phyloP scores from a whole-genome alignment of 2,113 vertebrate genomes.

The Stegostoma tigrinum region DNA sequence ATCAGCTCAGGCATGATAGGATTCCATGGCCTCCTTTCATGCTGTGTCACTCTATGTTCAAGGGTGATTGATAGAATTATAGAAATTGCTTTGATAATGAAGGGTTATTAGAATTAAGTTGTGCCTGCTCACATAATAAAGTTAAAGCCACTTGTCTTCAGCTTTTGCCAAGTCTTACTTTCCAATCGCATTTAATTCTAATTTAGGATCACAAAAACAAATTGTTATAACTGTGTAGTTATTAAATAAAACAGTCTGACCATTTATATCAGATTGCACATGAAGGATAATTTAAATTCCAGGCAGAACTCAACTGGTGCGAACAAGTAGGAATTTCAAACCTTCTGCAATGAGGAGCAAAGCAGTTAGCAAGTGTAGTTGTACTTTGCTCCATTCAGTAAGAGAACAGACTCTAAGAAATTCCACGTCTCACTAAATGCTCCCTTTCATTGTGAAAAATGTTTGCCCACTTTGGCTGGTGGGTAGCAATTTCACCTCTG shows the following conservation, averaged over 20 bases:
- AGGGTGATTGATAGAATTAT: neutral
- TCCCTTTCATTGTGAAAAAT: neutral
- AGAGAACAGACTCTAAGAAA: neutral
- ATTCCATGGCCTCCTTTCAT: neutral
- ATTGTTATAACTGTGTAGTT: neutral
- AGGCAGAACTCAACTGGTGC: neutral
- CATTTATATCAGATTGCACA: constrained; percentile 22
- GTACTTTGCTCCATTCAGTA: neutral
- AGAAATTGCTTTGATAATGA: neutral
- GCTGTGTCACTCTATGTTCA: neutral
- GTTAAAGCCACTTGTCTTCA: neutral
- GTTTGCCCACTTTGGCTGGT: neutral
- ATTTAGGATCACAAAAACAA: neutral
- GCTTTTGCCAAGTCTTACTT: neutral
- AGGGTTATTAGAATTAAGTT: neutral
- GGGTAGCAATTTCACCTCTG: neutral
- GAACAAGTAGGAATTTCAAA: neutral
- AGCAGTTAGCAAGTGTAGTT: neutral
- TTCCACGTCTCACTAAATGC: neutral
- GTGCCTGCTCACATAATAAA: neutral
- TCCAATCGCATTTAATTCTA: neutral
- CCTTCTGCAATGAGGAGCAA: neutral
- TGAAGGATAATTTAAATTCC: neutral
- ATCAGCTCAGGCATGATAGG: too few species aligned
- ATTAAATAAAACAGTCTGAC: neutral